Percentiles rank a stretch among this genome's conserved stretches.
Evolutionary conservation across 2,888 invertebrate genomes (phyloP).

Genomic region (Heliconius hortense): DNA sequence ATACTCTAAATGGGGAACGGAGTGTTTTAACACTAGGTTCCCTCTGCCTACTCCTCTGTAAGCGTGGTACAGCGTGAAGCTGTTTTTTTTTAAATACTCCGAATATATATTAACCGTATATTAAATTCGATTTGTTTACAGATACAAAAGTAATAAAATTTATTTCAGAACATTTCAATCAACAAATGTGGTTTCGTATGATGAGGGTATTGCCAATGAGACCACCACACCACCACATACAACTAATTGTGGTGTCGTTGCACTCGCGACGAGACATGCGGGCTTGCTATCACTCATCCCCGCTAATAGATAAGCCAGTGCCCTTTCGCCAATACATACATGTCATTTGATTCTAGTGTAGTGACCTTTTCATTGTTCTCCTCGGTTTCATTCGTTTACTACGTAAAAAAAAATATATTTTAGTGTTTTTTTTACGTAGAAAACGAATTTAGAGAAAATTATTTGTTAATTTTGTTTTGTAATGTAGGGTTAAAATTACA

Average conservation of each 20-base stretch:
- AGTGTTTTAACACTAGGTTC: no score
- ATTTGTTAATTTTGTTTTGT: neutral
- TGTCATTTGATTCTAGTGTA: neutral
- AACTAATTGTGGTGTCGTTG: constrained; percentile 49
- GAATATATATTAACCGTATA: no score
- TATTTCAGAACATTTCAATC: constrained; percentile 23
- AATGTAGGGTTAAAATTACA: neutral
- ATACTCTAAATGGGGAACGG: no score
- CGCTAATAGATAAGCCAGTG: constrained; percentile 53
- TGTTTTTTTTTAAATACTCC: no score
- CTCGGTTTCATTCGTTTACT: no score
- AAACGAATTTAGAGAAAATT: neutral
- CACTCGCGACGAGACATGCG: constrained; percentile 54
- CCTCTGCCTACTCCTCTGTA: no score
- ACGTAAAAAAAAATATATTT: no score
- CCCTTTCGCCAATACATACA: constrained; percentile 43
- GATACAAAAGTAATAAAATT: neutral
- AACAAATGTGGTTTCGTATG: constrained; percentile 42
- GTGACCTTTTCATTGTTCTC: constrained; percentile 9
- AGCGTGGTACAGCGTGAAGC: no score
- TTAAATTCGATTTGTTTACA: no score
- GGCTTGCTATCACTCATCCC: constrained; percentile 54
- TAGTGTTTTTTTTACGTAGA: neutral
- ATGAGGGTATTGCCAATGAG: constrained; percentile 60
- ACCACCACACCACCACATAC: constrained; percentile 45